These are phyloP conservation scores for Salarias fasciatus DNA, from an alignment of 2,797 vertebrate species.

Conservation along the genomic window DNA sequence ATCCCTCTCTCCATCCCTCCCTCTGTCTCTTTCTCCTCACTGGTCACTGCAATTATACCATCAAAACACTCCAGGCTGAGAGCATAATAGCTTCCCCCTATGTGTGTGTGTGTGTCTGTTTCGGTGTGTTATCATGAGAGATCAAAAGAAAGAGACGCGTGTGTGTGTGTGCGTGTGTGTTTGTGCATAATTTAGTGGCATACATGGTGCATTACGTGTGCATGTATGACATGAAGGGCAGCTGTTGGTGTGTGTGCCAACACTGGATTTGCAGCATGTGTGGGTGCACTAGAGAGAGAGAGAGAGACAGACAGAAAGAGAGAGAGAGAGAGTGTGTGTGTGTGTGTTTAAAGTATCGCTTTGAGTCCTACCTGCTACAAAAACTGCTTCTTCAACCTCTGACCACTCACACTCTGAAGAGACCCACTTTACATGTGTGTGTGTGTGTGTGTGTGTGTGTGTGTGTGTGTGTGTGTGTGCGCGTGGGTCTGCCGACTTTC, in stretches of 20 bases:
- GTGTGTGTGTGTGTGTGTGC: constrained; percentile 7
- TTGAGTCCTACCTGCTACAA: constrained; percentile 62
- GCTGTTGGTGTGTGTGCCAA: constrained; percentile 51
- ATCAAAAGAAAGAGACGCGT: constrained; percentile 51
- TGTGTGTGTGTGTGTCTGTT: constrained; percentile 54
- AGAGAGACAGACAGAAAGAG: constrained; percentile 56
- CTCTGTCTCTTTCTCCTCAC: constrained; percentile 77
- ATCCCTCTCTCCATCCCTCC: constrained; percentile 77
- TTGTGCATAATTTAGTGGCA: constrained; percentile 70
- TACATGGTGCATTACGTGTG: constrained; percentile 66
- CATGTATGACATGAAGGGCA: constrained; percentile 63
- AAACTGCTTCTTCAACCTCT: constrained; percentile 81
- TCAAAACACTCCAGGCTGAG: constrained; percentile 88
- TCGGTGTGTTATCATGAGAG: constrained; percentile 42
- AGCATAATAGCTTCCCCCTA: constrained; percentile 84
- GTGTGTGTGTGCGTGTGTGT: constrained; percentile 49
- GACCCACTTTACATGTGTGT: constrained; percentile 50
- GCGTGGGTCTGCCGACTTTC: constrained; percentile 33
- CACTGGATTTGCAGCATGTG: constrained; percentile 46
- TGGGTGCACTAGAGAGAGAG: constrained; percentile 51
- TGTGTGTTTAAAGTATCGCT: constrained; percentile 44
- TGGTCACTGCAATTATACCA: constrained; percentile 88
- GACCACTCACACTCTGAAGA: constrained; percentile 58
- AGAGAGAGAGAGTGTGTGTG: constrained; percentile 34
- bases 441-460: neutral